Evolutionary conservation across 2,888 invertebrate species (phyloP).

Genomic region (Spilosoma lubricipeda): DNA sequence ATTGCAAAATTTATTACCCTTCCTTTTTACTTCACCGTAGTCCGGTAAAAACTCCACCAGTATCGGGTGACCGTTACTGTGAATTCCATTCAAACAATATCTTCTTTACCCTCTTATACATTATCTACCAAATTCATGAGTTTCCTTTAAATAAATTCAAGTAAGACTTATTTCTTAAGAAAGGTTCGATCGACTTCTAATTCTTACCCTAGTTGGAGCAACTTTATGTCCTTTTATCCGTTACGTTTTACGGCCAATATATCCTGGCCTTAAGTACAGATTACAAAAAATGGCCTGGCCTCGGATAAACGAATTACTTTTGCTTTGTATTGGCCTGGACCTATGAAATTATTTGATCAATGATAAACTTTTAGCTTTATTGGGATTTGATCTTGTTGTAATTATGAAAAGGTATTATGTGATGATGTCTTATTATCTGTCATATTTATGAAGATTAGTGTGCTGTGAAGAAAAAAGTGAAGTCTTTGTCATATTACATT

Average conservation of each 20-base stretch:
- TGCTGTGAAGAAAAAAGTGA: not conserved
- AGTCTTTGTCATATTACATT: too few species aligned
- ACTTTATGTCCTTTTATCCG: conserved; percentile 38
- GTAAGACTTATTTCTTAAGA: not conserved
- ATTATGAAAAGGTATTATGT: not conserved
- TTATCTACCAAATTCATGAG: not conserved
- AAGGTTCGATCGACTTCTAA: conserved; percentile 16
- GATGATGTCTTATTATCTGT: not conserved
- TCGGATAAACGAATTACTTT: conserved; percentile 21
- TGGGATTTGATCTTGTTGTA: conserved; percentile 4
- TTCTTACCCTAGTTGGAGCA: conserved; percentile 18
- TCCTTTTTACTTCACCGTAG: too few species aligned
- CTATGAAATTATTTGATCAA: conserved; percentile 9
- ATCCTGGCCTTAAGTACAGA: conserved; percentile 40
- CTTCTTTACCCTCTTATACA: not conserved
- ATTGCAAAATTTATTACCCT: too few species aligned
- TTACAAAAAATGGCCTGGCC: conserved; percentile 45
- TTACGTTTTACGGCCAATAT: conserved; percentile 44
- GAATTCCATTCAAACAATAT: not conserved
- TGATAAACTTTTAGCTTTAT: conserved; percentile 6
- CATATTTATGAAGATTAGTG: not conserved
- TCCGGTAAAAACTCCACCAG: too few species aligned
- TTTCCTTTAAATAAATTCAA: not conserved
- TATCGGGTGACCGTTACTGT: too few species aligned
- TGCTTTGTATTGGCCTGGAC: conserved; percentile 9